Base-by-base conservation (phyloP, 2,888 invertebrate genomes). In the Drosophila anceps region DNA sequence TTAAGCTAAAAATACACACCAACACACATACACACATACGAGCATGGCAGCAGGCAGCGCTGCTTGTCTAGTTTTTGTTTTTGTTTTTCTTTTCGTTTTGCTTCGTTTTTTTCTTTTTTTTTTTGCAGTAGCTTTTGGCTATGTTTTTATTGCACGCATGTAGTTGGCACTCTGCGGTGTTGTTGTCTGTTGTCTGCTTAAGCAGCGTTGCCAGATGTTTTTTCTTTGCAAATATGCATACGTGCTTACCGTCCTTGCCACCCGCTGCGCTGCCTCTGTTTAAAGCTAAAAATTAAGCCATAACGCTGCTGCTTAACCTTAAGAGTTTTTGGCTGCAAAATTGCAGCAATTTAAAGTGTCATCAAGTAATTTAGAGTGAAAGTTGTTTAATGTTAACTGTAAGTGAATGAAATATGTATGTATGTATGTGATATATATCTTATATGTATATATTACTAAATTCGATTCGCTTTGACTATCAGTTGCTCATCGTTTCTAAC, bases 181-280 rank as follows among this genome's bases (percentile, higher is more conserved):
- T 77, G 73, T 48, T 73, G 73, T 48, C 67, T 37, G 66, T 73
- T 61, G 75, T 64, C 70, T 76, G 59, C 80, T 57, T 39, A n/a
- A 76, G 80, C 61, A 79, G 76, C 54, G 76, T 76, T 76, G 76
- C 76, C 76, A 76, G 70, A 79, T 76, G 76, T 65, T 79, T 43
- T 69, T 41, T 59, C 18, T 29, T 53, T 73, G 64, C 48, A 68
- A 61, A 74, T 68, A 46, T 37, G 41, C 10, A 43, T 46, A 5
- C 20, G 35, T 48, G 43, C 31, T 15, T 53, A 24, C 20, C 24
- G 24, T 35, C 18, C 33, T 29, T 33, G 51, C 51, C 35, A 37
- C 18, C 37, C 54, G 33, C 33, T 51, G 51, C 33, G 33, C 33
- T 20, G 18, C 0, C 31, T 6, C 31, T 13, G 15, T 18, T 54